Percentiles rank a stretch among this genome's conserved stretches.
These are phyloP conservation scores for Apostichopus parvimensis DNA, from an alignment of 35 echinoderm and acorn worm species.

Conservation along the genomic window DNA sequence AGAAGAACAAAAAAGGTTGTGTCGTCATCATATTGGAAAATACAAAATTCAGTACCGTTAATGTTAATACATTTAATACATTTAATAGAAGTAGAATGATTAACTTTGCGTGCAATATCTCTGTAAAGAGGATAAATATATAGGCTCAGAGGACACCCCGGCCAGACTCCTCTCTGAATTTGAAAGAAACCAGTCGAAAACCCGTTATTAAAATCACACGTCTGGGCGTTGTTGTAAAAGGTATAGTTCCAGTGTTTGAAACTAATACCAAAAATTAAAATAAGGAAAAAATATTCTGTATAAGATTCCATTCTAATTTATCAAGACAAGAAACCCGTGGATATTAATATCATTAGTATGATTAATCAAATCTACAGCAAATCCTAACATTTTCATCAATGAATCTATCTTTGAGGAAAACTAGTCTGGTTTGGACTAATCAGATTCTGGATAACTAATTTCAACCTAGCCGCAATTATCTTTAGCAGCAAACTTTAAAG, in stretches of 20 bases:
- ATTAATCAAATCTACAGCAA: slow-evolving; percentile 2
- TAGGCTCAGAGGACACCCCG: slow-evolving; percentile 17
- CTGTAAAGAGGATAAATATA: neutral
- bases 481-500: slow-evolving; percentile 45
- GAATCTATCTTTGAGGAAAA: slow-evolving; percentile 26
- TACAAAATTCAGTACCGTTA: neutral
- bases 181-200: slow-evolving; percentile 26
- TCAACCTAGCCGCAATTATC: neutral
- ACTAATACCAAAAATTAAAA: slow-evolving; percentile 35
- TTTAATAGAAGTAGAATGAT: neutral
- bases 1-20: neutral
- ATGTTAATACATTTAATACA: neutral
- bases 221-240: slow-evolving; percentile 20
- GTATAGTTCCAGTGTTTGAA: slow-evolving; percentile 36
- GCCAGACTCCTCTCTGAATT: slow-evolving; percentile 30
- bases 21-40: neutral
- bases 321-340: slow-evolving; percentile 42
- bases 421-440: slow-evolving; percentile 15
- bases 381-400: slow-evolving; percentile 35
- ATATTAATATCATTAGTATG: slow-evolving; percentile 9
- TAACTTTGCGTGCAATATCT: neutral
- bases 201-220: slow-evolving; percentile 11
- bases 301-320: slow-evolving; percentile 23
- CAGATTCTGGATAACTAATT: neutral
- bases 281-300: slow-evolving; percentile 5